Evolutionary conservation across 2,888 invertebrate genomes (phyloP).

Genomic region (Aphidoletes aphidimyza): DNA sequence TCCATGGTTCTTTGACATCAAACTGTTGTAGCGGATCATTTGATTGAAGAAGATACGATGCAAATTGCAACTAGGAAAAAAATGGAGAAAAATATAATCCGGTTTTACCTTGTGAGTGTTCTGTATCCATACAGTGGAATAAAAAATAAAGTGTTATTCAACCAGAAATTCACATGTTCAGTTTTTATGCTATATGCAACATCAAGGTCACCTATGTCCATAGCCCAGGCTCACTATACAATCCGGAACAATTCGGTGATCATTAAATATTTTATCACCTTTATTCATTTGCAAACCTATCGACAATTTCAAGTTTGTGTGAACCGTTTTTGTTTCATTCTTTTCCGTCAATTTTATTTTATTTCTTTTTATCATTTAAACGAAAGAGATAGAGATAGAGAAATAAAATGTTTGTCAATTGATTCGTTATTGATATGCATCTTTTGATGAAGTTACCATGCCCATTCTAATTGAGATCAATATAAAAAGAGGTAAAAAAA

Average conservation of each 20-base stretch:
- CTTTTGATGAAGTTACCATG: background rate
- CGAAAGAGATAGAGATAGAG: background rate
- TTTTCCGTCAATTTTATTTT: background rate
- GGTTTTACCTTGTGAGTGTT: background rate
- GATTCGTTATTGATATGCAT: conserved; percentile 7
- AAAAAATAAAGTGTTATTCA: background rate
- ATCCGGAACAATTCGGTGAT: conserved; percentile 1
- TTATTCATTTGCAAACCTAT: background rate
- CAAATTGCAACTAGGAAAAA: background rate
- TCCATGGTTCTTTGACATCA: conserved; percentile 26
- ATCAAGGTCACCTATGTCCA: conserved; percentile 11
- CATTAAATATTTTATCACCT: conserved; percentile 32
- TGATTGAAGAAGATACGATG: background rate
- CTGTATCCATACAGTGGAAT: too few species aligned
- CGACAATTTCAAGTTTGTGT: background rate
- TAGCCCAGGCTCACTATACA: background rate
- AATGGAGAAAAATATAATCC: background rate
- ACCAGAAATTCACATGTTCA: background rate
- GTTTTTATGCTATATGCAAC: background rate
- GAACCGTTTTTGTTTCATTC: background rate
- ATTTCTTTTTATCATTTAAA: background rate
- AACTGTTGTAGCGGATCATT: too few species aligned
- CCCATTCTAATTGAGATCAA: background rate
- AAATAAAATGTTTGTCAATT: background rate
- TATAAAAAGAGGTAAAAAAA: background rate